These are phyloP conservation scores for Pogonus chalceus DNA, from an alignment of 1,140 invertebrate genomes.

Conservation along the genomic window DNA sequence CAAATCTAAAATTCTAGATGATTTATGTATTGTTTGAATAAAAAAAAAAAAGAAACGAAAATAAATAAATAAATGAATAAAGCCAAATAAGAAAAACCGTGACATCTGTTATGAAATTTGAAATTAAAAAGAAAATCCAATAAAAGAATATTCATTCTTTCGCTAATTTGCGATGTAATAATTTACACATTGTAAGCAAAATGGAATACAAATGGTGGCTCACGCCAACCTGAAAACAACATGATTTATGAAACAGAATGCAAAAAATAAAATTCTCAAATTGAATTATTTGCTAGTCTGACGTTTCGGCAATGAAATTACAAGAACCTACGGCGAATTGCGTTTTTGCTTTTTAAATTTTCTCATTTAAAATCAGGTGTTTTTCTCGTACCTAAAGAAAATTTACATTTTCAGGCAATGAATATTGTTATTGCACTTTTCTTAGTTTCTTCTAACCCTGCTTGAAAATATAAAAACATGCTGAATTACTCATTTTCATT, in stretches of 20 bases:
- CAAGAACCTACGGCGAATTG: no score
- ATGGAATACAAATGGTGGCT: slow-evolving; percentile 1
- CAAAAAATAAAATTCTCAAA: background rate
- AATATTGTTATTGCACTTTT: no score
- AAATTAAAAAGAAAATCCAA: slow-evolving; percentile 7
- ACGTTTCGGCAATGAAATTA: slow-evolving; percentile 4
- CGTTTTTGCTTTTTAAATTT: background rate
- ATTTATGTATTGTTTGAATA: background rate
- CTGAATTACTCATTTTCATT: no score
- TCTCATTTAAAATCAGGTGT: background rate
- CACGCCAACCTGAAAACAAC: background rate
- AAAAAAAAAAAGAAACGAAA: background rate
- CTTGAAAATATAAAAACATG: no score
- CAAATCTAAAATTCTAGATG: background rate
- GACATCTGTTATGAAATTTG: slow-evolving; percentile 5
- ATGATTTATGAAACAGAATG: background rate
- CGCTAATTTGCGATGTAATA: slow-evolving; percentile 6
- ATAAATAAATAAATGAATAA: background rate
- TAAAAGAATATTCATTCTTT: slow-evolving; percentile 2
- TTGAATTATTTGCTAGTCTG: slow-evolving; percentile 2
- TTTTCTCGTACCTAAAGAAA: no score
- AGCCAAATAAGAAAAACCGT: background rate
- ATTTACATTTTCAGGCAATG: no score
- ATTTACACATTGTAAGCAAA: slow-evolving; percentile 5
- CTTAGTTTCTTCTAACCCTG: no score